These are phyloP conservation scores for Parazoanthus atlanticus DNA, from an alignment of 92 coral and sea anemone species.

Conservation along the genomic window DNA sequence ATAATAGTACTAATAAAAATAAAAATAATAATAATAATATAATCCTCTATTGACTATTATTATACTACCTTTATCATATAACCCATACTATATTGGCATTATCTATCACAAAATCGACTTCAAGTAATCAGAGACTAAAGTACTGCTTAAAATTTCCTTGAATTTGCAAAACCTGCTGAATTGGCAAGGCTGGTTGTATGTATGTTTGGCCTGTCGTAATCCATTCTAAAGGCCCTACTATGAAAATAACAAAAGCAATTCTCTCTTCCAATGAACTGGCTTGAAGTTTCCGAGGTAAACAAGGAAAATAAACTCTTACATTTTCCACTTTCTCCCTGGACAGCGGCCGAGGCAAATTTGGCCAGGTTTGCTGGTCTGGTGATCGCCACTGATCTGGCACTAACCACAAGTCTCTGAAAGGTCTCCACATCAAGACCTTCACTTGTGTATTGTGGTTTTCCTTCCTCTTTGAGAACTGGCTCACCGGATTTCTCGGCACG, in stretches of 20 bases:
- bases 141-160: too few species aligned
- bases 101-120: too few species aligned
- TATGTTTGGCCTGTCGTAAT: not conserved
- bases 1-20: too few species aligned
- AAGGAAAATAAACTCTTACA: slow-evolving; percentile 2
- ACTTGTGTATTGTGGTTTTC: slow-evolving; percentile 15
- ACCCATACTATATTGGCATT: too few species aligned
- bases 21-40: too few species aligned
- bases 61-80: too few species aligned
- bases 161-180: too few species aligned
- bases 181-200: not conserved
- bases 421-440: slow-evolving; percentile 82
- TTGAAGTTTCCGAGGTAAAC: not conserved
- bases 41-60: too few species aligned
- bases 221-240: not conserved
- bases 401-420: slow-evolving; percentile 93
- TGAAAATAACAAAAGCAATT: not conserved
- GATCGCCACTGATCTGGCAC: slow-evolving; percentile 94
- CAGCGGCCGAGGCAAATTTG: slow-evolving; percentile 72
- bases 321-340: slow-evolving; percentile 2
- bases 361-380: slow-evolving; percentile 93
- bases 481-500: slow-evolving; percentile 24
- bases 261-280: not conserved
- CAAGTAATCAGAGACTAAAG: too few species aligned
- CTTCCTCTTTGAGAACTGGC: slow-evolving; percentile 42